These are phyloP conservation scores for Galeopsomyia nigrocyanea DNA, from an alignment of 2,888 invertebrate species.

Conservation along the genomic window DNA sequence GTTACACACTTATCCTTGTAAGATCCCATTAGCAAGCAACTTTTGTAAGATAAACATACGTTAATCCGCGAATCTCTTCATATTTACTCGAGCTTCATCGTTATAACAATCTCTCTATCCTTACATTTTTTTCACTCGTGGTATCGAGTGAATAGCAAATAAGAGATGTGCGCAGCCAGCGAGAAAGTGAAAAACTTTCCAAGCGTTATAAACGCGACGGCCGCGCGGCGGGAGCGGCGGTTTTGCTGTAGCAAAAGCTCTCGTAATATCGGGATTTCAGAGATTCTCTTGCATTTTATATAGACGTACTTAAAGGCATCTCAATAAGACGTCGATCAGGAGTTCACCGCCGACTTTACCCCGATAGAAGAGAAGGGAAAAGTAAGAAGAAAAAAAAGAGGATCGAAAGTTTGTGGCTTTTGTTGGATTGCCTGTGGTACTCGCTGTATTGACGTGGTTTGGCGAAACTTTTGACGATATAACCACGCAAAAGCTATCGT, in stretches of 20 bases:
- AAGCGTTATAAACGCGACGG: conserved; percentile 31
- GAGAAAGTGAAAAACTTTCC: conserved; percentile 35
- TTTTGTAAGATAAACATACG: too few relatives aligned
- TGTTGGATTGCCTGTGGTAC: not conserved
- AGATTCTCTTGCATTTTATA: not conserved
- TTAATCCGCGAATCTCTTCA: not conserved
- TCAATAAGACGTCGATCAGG: conserved; percentile 18
- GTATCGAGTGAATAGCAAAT: conserved; percentile 18
- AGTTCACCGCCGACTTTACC: conserved; percentile 7
- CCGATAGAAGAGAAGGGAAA: not conserved
- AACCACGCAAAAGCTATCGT: too few relatives aligned
- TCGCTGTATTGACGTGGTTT: too few relatives aligned
- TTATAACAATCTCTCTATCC: not conserved
- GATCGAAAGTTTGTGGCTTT: not conserved
- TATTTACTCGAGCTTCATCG: not conserved
- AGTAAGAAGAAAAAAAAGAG: conserved; percentile 6
- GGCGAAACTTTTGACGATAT: too few relatives aligned
- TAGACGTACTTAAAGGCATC: not conserved
- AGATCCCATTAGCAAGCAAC: too few relatives aligned
- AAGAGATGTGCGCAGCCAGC: conserved; percentile 10
- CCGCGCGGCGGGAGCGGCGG: not conserved
- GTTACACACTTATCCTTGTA: too few relatives aligned
- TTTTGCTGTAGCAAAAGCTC: not conserved
- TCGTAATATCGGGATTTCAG: conserved; percentile 31
- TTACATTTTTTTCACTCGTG: not conserved